Percentiles rank a stretch among this genome's conserved stretches.
These are phyloP conservation scores for Lipotes vexillifer DNA, from an alignment of 2,113 vertebrate genomes.

Conservation along the genomic window DNA sequence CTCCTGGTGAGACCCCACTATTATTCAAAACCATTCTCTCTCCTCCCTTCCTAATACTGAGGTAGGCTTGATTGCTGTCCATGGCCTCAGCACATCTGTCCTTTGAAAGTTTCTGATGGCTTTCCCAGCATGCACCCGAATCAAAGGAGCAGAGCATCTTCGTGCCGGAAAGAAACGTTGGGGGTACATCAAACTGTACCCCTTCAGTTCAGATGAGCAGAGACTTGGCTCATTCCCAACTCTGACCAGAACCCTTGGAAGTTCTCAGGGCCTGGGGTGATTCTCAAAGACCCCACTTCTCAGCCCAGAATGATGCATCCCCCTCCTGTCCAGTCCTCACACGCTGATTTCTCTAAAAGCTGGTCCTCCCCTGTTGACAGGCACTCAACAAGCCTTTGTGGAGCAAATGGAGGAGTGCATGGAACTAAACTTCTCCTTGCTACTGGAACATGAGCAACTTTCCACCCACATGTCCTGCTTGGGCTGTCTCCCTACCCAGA, in stretches of 20 bases:
- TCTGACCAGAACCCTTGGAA: neutral
- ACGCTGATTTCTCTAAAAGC: neutral
- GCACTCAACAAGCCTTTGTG: neutral
- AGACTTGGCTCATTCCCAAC: neutral
- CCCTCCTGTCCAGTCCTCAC: neutral
- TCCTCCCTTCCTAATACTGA: neutral
- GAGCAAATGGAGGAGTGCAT: neutral
- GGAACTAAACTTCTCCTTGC: neutral
- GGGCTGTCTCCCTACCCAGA: accelerated
- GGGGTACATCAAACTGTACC: no score
- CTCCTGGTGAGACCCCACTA: neutral
- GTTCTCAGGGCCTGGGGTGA: neutral
- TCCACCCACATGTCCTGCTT: no score
- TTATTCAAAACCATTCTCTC: neutral
- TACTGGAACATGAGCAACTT: neutral
- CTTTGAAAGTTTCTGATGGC: neutral
- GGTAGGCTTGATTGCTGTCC: neutral
- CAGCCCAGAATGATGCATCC: neutral
- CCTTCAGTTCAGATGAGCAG: neutral
- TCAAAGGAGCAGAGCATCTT: neutral
- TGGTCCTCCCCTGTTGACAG: neutral
- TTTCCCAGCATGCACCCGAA: neutral
- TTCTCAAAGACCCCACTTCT: neutral
- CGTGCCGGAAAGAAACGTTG: neutral
- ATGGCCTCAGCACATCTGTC: neutral